Evolutionary conservation across 2,797 vertebrate genomes (phyloP).

Genomic region (Thripadectes ignobilis): DNA sequence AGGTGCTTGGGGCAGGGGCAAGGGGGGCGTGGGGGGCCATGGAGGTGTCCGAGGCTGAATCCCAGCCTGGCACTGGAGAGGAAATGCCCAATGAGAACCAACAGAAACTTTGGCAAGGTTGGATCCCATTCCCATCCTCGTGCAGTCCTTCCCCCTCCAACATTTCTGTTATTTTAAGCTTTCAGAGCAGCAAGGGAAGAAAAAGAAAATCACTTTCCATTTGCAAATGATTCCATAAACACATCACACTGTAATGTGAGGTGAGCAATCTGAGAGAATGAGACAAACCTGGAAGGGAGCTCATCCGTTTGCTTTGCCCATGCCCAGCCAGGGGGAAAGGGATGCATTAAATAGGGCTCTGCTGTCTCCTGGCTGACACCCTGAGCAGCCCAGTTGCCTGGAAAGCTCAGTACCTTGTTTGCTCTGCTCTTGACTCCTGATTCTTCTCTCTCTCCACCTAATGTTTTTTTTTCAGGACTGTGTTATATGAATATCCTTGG

Average conservation of each 20-base stretch:
- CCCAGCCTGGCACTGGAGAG: neutral
- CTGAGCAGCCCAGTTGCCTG: conserved; percentile 29
- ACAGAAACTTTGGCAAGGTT: neutral
- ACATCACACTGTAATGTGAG: neutral
- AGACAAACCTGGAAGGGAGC: conserved; percentile 28
- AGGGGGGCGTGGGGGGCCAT: neutral
- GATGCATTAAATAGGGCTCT: neutral
- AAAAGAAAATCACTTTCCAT: neutral
- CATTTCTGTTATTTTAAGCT: neutral
- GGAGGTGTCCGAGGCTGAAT: neutral
- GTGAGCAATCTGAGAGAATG: neutral
- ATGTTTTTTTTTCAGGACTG: conserved; percentile 37
- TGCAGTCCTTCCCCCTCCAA: neutral
- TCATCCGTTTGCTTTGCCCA: conserved; percentile 44
- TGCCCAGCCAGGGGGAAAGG: neutral
- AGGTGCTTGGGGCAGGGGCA: neutral
- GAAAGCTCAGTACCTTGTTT: conserved; percentile 70
- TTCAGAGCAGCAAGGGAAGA: neutral
- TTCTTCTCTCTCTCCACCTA: conserved; percentile 57
- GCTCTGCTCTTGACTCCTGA: conserved; percentile 71
- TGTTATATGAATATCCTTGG: conserved; percentile 72
- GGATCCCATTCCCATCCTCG: neutral
- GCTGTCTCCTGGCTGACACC: conserved; percentile 32
- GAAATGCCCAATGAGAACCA: neutral
- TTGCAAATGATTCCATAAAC: neutral